These are phyloP conservation scores for Calidris pygmaea DNA, from an alignment of 2,113 vertebrate genomes.

Conservation along the genomic window DNA sequence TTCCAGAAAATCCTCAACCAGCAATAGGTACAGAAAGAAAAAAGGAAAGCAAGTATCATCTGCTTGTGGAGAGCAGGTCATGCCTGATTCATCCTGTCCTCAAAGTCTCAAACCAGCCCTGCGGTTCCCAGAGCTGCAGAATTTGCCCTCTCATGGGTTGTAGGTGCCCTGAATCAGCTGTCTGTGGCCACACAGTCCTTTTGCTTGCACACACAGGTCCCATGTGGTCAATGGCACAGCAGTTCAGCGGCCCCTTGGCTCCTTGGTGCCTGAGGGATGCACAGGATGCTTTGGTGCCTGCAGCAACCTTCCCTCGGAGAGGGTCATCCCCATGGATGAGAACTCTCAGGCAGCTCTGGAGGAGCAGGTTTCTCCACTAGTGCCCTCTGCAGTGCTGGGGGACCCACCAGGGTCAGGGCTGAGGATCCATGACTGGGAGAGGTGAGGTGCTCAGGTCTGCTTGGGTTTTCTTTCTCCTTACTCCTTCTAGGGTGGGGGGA, in stretches of 20 bases:
- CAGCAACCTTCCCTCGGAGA: background rate
- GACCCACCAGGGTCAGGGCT: background rate
- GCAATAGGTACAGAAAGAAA: background rate
- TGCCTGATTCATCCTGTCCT: background rate
- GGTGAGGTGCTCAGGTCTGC: background rate
- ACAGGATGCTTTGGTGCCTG: background rate
- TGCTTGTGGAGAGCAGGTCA: background rate
- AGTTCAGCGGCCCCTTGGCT: background rate
- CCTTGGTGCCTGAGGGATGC: background rate
- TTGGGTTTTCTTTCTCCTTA: background rate
- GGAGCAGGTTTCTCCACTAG: background rate
- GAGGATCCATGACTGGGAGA: background rate
- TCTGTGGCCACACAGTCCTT: background rate
- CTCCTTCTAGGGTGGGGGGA: background rate
- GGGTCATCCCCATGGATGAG: background rate
- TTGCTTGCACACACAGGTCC: background rate
- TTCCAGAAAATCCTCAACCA: background rate
- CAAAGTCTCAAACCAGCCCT: background rate
- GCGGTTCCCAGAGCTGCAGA: background rate
- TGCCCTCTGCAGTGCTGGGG: background rate
- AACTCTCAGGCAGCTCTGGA: background rate
- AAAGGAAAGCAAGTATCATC: background rate
- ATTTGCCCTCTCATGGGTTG: background rate
- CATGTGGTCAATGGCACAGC: background rate
- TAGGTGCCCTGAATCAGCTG: background rate